These are phyloP conservation scores for Cebuella pygmaea DNA, from an alignment of 2,797 vertebrate species.

Conservation along the genomic window DNA sequence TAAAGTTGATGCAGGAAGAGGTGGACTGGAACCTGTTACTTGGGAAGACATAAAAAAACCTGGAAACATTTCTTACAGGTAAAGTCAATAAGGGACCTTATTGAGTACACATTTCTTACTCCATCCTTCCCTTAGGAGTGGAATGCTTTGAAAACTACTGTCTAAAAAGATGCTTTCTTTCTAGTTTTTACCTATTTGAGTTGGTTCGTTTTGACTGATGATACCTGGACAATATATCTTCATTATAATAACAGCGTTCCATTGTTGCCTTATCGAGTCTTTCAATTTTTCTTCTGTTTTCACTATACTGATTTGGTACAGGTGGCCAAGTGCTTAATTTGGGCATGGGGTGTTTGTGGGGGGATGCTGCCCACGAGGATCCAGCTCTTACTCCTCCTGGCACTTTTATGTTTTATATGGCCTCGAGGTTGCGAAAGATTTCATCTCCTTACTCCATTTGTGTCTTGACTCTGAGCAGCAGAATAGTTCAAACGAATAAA, in stretches of 20 bases:
- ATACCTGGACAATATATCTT: background rate
- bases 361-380: background rate
- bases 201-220: background rate
- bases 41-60: background rate
- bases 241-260: background rate
- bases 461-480: background rate
- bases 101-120: background rate
- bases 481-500: background rate
- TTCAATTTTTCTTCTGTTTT: conserved; percentile 2
- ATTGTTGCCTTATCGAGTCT: background rate
- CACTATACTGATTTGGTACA: background rate
- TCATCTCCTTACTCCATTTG: background rate
- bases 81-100: background rate
- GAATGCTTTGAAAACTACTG: background rate
- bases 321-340: conserved; percentile 1
- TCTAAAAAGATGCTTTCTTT: background rate
- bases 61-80: background rate
- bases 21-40: background rate
- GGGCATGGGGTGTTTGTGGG: background rate
- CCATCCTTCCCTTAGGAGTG: background rate
- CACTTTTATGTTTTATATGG: conserved; percentile 14
- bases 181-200: background rate
- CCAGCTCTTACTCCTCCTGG: background rate
- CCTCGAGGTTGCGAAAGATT: background rate
- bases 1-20: background rate